A percentile compares a stretch with the other conserved stretches of the same genome.
phyloP scores from a whole-genome alignment of 2,888 invertebrate genomes.

The Fragum sueziense region DNA sequence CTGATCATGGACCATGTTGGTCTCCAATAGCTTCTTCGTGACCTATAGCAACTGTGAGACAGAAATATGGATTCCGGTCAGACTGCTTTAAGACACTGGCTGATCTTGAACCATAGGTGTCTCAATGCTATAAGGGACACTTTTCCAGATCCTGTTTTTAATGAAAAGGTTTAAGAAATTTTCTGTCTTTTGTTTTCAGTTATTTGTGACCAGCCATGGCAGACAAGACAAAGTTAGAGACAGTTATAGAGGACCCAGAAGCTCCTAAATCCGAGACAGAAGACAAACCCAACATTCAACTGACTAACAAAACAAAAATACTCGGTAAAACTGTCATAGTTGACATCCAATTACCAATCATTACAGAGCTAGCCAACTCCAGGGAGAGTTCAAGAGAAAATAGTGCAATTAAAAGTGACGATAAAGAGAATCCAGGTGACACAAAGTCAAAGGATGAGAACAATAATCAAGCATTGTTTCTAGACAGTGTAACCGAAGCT shows the following conservation, averaged over 20 bases:
- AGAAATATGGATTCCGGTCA: no score
- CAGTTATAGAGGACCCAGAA: slow-evolving; percentile 8
- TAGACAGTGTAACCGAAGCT: not conserved
- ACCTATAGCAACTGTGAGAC: no score
- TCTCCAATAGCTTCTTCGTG: no score
- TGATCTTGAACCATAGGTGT: no score
- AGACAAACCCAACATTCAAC: not conserved
- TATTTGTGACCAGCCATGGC: not conserved
- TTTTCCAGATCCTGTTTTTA: no score
- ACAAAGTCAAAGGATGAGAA: slow-evolving; percentile 4
- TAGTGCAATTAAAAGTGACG: not conserved
- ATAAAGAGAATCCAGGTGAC: not conserved
- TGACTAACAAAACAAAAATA: not conserved
- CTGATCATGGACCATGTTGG: no score
- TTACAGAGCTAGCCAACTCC: slow-evolving; percentile 1
- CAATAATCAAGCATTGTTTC: not conserved
- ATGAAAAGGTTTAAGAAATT: no score
- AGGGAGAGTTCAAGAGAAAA: slow-evolving; percentile 8
- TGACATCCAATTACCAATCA: slow-evolving; percentile 11
- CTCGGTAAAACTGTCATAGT: not conserved
- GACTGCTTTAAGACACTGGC: no score
- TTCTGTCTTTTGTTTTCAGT: not conserved
- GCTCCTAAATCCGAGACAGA: not conserved
- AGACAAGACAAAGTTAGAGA: slow-evolving; percentile 7
- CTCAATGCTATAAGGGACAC: no score